Evolutionary conservation across 35 echinoderm and acorn worm species (phyloP).

Genomic region (Apostichopus japonicus): DNA sequence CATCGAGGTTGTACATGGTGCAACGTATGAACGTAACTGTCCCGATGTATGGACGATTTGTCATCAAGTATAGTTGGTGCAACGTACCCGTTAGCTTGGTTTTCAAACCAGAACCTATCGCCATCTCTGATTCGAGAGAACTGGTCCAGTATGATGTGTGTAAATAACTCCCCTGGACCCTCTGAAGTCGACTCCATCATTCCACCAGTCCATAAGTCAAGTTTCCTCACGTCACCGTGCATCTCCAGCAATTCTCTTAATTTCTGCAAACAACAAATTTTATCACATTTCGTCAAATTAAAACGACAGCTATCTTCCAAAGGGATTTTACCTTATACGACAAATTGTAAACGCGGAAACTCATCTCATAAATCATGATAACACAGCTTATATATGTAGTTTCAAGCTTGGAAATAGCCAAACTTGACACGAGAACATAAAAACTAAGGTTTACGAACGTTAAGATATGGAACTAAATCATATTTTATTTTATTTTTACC

Average conservation of each 20-base stretch:
- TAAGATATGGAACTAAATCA: too few species aligned
- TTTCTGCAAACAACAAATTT: not conserved
- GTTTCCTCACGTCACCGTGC: constrained; percentile 24
- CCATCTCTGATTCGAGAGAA: constrained; percentile 81
- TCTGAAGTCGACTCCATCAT: constrained; percentile 63
- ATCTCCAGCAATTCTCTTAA: too few species aligned
- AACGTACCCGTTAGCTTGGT: constrained; percentile 62
- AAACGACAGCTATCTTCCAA: not conserved
- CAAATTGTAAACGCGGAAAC: not conserved
- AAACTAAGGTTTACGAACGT: too few species aligned
- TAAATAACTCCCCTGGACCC: constrained; percentile 79
- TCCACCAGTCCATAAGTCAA: constrained; percentile 79
- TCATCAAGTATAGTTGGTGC: too few species aligned
- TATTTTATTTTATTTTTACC: not conserved
- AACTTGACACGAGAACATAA: too few species aligned
- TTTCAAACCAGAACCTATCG: constrained; percentile 92
- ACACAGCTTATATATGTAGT: too few species aligned
- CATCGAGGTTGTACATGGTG: too few species aligned
- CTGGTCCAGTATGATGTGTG: constrained; percentile 70
- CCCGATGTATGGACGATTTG: too few species aligned
- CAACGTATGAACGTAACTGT: too few species aligned
- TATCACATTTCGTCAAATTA: not conserved
- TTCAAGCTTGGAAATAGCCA: too few species aligned
- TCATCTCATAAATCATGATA: too few species aligned
- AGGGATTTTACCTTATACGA: not conserved